Conservation (phyloP, 2,113 vertebrate species). For the Silurus asotus region DNA sequence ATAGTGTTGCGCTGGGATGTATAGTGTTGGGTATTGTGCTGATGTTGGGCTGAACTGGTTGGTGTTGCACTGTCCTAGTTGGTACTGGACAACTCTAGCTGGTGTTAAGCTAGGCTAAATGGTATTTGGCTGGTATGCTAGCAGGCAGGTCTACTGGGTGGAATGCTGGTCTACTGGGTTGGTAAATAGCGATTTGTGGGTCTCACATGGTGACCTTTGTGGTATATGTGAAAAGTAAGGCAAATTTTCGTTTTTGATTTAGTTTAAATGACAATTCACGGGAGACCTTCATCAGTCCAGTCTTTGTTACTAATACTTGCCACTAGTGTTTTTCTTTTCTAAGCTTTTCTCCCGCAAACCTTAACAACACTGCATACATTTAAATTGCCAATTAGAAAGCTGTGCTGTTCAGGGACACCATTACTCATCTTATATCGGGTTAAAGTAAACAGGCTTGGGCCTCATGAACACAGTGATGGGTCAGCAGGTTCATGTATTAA, state of each 20-base stretch:
- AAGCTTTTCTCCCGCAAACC: not conserved
- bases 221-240: not conserved
- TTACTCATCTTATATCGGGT: conserved; percentile 29
- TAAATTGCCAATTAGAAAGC: conserved; percentile 8
- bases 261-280: not conserved
- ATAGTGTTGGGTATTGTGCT: not conserved
- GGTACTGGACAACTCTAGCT: not conserved
- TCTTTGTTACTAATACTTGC: not conserved
- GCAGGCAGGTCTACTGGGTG: not conserved
- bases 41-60: not conserved
- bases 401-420: conserved; percentile 16
- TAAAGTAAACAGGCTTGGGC: conserved; percentile 21
- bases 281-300: not conserved
- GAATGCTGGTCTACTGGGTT: not conserved
- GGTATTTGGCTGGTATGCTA: not conserved
- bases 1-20: too few species aligned
- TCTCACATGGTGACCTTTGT: not conserved
- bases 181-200: not conserved
- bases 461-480: conserved; percentile 37
- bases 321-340: not conserved
- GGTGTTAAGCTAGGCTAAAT: not conserved
- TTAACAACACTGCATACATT: conserved; percentile 15
- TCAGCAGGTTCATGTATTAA: conserved; percentile 30
- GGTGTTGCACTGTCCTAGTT: not conserved
- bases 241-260: not conserved